phyloP scores from a whole-genome alignment of 2,113 vertebrate species.

The Telmatochromis sp. region DNA sequence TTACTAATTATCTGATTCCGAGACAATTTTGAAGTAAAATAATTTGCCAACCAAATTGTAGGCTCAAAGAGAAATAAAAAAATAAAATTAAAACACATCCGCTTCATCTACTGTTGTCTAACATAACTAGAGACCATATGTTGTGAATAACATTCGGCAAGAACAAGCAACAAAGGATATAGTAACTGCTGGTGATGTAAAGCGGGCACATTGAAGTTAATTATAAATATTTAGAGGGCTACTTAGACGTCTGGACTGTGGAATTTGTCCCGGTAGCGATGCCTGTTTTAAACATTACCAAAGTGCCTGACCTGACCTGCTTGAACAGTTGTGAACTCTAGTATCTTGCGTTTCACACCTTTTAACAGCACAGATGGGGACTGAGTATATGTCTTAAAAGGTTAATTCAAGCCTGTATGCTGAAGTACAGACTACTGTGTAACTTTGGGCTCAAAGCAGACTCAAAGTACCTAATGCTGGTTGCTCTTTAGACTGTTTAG shows the following conservation, averaged over 20 bases:
- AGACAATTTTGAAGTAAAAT: background rate
- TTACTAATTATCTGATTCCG: background rate
- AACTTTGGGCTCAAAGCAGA: background rate
- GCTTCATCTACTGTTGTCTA: background rate
- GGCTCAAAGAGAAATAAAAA: background rate
- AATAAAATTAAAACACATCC: rapidly evolving
- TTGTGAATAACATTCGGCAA: background rate
- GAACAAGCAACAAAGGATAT: background rate
- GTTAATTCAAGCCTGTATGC: background rate
- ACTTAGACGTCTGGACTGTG: background rate
- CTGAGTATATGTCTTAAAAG: background rate
- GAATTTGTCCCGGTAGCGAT: background rate
- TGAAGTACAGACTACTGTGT: background rate
- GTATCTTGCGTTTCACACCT: rapidly evolving
- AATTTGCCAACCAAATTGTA: background rate
- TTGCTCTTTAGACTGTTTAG: background rate
- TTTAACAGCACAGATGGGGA: background rate
- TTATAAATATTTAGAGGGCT: background rate
- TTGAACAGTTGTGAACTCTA: background rate
- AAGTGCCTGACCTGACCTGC: background rate
- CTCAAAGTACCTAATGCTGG: background rate
- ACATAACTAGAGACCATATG: background rate
- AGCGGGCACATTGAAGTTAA: background rate
- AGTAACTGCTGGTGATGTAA: background rate
- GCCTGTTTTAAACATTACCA: background rate